Percentiles rank a stretch among this genome's conserved stretches.
phyloP scores from a whole-genome alignment of 1,140 invertebrate species.

The Ceratina calcarata region DNA sequence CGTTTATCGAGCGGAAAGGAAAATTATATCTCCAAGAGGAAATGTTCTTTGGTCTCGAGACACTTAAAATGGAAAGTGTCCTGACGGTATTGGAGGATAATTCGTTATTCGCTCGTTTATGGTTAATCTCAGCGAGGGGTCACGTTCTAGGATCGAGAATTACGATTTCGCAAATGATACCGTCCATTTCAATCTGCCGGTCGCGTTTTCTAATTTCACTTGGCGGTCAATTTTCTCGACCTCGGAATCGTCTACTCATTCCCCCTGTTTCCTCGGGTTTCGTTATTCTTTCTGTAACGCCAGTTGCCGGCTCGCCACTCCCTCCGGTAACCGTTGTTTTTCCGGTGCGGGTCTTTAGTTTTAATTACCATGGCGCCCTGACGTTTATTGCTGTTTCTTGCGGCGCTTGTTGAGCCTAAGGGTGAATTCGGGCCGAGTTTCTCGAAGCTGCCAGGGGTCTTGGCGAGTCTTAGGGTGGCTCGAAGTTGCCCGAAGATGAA shows the following conservation, averaged over 20 bases:
- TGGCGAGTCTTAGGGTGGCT: conserved; percentile 52
- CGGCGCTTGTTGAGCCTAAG: conserved; percentile 63
- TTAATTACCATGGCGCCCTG: conserved; percentile 77
- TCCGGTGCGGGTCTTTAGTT: conserved; percentile 77
- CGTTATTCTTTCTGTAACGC: conserved; percentile 58
- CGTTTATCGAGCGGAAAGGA: background rate
- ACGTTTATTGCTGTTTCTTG: conserved; percentile 79
- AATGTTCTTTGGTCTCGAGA: background rate
- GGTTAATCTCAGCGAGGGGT: background rate
- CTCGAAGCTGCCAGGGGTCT: conserved; percentile 50
- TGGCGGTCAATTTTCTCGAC: conserved; percentile 35
- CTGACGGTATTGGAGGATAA: too few species aligned
- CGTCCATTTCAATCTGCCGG: conserved; percentile 32
- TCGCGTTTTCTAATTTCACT: conserved; percentile 49
- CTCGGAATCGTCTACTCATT: conserved; percentile 24
- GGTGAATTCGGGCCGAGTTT: conserved; percentile 64
- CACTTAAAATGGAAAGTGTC: too few species aligned
- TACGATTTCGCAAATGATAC: conserved; percentile 23
- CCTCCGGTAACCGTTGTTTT: conserved; percentile 71
- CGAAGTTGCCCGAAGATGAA: conserved; percentile 67
- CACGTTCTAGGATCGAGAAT: background rate
- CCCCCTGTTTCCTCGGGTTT: conserved; percentile 20
- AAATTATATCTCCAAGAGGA: background rate
- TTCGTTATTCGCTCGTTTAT: too few species aligned
- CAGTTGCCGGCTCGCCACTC: conserved; percentile 38